phyloP scores from a whole-genome alignment of 2,888 invertebrate species.

The Lissonota sp. region DNA sequence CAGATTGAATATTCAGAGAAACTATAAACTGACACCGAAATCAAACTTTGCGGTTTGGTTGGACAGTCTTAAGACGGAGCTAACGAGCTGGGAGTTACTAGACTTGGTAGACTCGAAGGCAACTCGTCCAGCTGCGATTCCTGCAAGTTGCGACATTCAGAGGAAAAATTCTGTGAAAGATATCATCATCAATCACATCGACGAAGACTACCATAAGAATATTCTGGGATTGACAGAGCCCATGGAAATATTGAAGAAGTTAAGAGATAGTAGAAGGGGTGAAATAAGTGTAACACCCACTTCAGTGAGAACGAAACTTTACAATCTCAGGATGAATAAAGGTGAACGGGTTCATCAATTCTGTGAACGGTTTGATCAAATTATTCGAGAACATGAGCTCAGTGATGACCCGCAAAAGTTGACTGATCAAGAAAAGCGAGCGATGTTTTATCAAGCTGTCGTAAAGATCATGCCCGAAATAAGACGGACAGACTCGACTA shows the following conservation, averaged over 20 bases:
- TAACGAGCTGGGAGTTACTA: conserved; percentile 58
- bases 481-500: conserved; percentile 51
- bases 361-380: conserved; percentile 60
- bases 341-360: conserved; percentile 56
- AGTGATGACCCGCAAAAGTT: conserved; percentile 26
- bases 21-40: conserved; percentile 58
- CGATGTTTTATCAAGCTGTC: conserved; percentile 63
- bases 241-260: conserved; percentile 44
- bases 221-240: conserved; percentile 62
- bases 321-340: conserved; percentile 35
- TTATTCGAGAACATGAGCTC: conserved; percentile 55
- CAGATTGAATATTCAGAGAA: conserved; percentile 55
- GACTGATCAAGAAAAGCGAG: conserved; percentile 47
- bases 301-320: conserved; percentile 7
- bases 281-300: conserved; percentile 53
- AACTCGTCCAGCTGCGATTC: conserved; percentile 13
- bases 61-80: conserved; percentile 60
- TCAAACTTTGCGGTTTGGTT: conserved; percentile 61
- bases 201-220: conserved; percentile 61
- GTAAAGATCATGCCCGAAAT: conserved; percentile 27
- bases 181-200: conserved; percentile 56
- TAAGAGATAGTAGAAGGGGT: conserved; percentile 57
- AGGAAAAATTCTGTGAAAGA: conserved; percentile 66
- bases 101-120: conserved; percentile 24
- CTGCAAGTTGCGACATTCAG: conserved; percentile 21